Conservation (phyloP, 2,888 invertebrate genomes). For the Galeruca laticollis region DNA sequence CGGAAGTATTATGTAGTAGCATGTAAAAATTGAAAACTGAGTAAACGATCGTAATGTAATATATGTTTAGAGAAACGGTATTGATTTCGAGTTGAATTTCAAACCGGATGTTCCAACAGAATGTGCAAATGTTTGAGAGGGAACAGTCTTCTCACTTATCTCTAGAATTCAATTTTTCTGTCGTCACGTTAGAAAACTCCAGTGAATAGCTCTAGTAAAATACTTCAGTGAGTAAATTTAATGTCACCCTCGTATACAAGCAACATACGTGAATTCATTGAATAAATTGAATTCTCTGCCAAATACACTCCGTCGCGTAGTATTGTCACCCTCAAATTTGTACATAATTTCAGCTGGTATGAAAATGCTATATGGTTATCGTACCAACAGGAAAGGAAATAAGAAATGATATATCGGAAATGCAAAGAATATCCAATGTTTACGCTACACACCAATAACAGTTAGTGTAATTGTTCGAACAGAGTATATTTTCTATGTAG, state of each 20-base stretch:
- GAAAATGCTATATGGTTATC: constrained; percentile 1
- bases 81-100: not conserved
- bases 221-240: constrained; percentile 3
- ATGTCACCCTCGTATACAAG: constrained; percentile 1
- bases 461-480: no score
- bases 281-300: constrained; percentile 10
- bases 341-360: constrained; percentile 10
- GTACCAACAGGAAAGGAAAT: not conserved
- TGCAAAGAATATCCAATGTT: not conserved
- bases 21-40: no score
- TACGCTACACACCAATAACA: not conserved
- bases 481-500: no score
- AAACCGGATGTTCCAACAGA: not conserved
- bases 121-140: not conserved
- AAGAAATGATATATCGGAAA: constrained; percentile 1
- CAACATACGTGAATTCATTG: constrained; percentile 7
- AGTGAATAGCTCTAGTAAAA: not conserved
- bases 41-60: not conserved
- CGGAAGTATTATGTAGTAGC: no score
- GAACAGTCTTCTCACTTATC: not conserved
- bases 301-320: constrained; percentile 4
- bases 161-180: not conserved
- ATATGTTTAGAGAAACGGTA: not conserved
- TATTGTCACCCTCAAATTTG: constrained; percentile 10
- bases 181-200: not conserved